Percentiles rank a stretch among this genome's conserved stretches.
Evolutionary conservation across 2,888 invertebrate genomes (phyloP).

Genomic region (Nephrotoma appendiculata): DNA sequence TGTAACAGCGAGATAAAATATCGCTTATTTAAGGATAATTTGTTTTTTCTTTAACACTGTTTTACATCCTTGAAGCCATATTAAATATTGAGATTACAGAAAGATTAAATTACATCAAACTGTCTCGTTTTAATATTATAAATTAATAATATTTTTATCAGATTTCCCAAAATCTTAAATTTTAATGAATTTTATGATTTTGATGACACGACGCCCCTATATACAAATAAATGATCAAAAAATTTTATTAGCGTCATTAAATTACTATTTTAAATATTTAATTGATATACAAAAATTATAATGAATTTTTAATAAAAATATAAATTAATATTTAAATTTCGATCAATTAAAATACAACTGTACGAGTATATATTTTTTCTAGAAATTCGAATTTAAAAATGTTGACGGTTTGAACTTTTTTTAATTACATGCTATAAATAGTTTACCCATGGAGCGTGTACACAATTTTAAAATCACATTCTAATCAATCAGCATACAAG

Average conservation of each 20-base stretch:
- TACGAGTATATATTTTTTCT: background rate
- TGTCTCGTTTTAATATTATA: background rate
- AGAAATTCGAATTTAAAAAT: background rate
- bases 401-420: background rate
- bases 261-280: background rate
- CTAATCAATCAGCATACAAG: too few species aligned
- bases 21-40: background rate
- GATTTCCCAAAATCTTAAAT: background rate
- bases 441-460: too few species aligned
- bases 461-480: too few species aligned
- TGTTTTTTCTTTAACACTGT: background rate
- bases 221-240: background rate
- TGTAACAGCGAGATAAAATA: too few species aligned
- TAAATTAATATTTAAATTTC: background rate
- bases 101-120: too few species aligned
- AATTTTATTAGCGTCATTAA: background rate
- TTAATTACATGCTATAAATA: background rate
- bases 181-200: background rate
- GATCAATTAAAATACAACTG: background rate
- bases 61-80: background rate
- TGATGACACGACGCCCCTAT: background rate
- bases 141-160: background rate
- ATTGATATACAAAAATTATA: background rate
- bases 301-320: background rate
- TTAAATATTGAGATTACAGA: background rate